A percentile compares a stretch with the other conserved stretches of the same genome.
These are phyloP conservation scores for Cheilosia pagana DNA, from an alignment of 2,888 invertebrate genomes.

Conservation along the genomic window DNA sequence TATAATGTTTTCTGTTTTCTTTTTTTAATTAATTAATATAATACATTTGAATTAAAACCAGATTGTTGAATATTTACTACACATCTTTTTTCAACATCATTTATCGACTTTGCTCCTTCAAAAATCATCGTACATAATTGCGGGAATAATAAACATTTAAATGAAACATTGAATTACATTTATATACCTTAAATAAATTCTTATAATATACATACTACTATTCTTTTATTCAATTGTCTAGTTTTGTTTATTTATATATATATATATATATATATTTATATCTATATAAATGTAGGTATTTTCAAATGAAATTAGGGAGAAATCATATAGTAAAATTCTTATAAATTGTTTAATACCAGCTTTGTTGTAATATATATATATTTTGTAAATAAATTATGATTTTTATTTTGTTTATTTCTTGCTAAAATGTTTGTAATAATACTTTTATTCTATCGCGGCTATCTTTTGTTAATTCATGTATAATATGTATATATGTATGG, in stretches of 20 bases:
- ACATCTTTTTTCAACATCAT: background rate
- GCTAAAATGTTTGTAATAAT: slow-evolving; percentile 37
- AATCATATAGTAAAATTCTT: slow-evolving; percentile 34
- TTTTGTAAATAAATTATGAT: slow-evolving; percentile 67
- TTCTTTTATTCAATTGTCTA: slow-evolving; percentile 67
- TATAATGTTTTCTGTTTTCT: slow-evolving; percentile 41
- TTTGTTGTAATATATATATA: background rate
- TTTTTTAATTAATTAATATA: slow-evolving; percentile 66
- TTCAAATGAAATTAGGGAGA: slow-evolving; percentile 28
- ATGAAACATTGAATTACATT: slow-evolving; percentile 38
- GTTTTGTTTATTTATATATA: slow-evolving; percentile 40
- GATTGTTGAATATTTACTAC: slow-evolving; percentile 45
- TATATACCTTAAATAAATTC: slow-evolving; percentile 33
- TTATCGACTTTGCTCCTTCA: background rate
- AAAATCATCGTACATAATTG: slow-evolving; percentile 19
- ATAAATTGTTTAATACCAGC: slow-evolving; percentile 46
- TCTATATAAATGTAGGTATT: slow-evolving; percentile 6
- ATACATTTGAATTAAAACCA: slow-evolving; percentile 68
- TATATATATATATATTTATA: slow-evolving; percentile 2
- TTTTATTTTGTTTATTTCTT: slow-evolving; percentile 13
- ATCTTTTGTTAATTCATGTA: slow-evolving; percentile 48
- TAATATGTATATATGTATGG: slow-evolving; percentile 1
- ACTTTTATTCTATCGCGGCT: slow-evolving; percentile 57
- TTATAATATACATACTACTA: slow-evolving; percentile 46
- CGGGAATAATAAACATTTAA: slow-evolving; percentile 39